Evolutionary conservation across 64 coral and sea anemone genomes (phyloP).

Genomic region (Pachyseris speciosa): DNA sequence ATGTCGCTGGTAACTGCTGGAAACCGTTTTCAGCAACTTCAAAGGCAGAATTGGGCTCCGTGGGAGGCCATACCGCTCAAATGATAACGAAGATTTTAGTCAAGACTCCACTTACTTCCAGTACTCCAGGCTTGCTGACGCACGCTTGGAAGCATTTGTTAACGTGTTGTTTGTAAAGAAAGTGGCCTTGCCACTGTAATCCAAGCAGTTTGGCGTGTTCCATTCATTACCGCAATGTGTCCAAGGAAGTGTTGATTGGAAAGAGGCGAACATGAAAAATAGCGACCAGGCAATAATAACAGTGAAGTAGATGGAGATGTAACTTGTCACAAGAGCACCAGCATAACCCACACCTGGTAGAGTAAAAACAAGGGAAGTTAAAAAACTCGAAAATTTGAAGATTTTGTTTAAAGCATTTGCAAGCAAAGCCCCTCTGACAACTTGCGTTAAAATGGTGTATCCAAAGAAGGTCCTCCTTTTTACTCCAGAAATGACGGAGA

Average conservation of each 20-base stretch:
- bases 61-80: too few relatives aligned
- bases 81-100: background rate
- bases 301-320: conserved; percentile 70
- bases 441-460: too few relatives aligned
- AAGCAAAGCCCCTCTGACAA: too few relatives aligned
- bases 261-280: conserved; percentile 79
- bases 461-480: too few relatives aligned
- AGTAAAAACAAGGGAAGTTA: background rate
- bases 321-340: conserved; percentile 55
- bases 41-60: too few relatives aligned
- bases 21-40: too few relatives aligned
- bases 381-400: too few relatives aligned
- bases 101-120: conserved; percentile 86
- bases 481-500: too few relatives aligned
- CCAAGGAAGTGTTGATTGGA: conserved; percentile 73
- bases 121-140: conserved; percentile 69
- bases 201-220: conserved; percentile 69
- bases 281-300: conserved; percentile 72
- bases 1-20: too few relatives aligned
- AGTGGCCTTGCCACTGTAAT: background rate
- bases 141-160: background rate
- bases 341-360: conserved; percentile 69
- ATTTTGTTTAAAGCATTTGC: too few relatives aligned
- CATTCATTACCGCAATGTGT: conserved; percentile 75
- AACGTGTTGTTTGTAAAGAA: conserved; percentile 24